Conservation (phyloP, 2,113 vertebrate species). For the Nyctibius bracteatus region DNA sequence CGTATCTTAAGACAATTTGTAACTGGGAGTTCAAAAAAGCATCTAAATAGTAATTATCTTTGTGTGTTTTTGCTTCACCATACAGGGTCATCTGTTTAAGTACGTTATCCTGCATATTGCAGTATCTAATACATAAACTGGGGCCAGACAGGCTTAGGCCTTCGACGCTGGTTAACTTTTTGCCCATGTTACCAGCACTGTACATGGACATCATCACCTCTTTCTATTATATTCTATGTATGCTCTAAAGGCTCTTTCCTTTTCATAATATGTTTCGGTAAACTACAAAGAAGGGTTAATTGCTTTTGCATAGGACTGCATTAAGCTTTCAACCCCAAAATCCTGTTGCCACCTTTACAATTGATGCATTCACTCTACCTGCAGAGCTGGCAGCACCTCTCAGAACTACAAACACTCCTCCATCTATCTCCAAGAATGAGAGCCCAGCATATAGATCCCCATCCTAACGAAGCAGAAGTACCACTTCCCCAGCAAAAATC, state of each 20-base stretch:
- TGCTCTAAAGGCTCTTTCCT: not conserved
- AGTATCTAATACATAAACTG: not conserved
- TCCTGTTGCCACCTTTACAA: not conserved
- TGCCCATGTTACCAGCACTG: not conserved
- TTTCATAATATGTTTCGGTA: not conserved
- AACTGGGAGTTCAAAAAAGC: conserved; percentile 3
- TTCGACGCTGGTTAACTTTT: not conserved
- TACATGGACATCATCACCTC: not conserved
- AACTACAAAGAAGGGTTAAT: not conserved
- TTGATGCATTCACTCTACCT: not conserved
- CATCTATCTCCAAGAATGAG: not conserved
- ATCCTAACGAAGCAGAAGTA: not conserved
- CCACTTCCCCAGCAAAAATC: not conserved
- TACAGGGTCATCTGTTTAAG: not conserved
- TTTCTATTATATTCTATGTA: not conserved
- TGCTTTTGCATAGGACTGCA: not conserved
- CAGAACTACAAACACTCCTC: not conserved
- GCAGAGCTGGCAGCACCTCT: conserved; percentile 37
- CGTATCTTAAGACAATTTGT: not conserved
- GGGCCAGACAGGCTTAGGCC: not conserved
- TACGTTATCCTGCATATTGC: not conserved
- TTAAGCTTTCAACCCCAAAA: conserved; percentile 8
- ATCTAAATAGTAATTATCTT: not conserved
- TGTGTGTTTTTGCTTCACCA: not conserved
- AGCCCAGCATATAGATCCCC: not conserved